Base-by-base conservation (phyloP, 2,888 invertebrate species). In the Epirrita christyi region DNA sequence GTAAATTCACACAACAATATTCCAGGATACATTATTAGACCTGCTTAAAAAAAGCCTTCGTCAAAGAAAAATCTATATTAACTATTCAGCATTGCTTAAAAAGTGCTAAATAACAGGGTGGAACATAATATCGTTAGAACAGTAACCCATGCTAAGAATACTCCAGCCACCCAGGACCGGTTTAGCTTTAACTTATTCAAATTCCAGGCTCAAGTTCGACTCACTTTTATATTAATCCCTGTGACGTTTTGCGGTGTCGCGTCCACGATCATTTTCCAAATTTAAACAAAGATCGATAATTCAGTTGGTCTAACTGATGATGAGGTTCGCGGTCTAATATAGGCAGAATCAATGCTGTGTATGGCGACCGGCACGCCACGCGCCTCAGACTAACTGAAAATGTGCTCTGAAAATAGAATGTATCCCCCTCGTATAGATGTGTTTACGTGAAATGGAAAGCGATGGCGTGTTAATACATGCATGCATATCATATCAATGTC, bases 181-280 rank as follows among this genome's bases (percentile, higher is more conserved):
- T 63, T 63, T 45, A 54, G 44, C 43, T 47, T 57, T 61, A 68
- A 70, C 68, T 68, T 53, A 21, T 36, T 46, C 38, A 53, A 48
- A 60, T 63, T 53, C 53, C 47, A 29, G 34, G 28, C 47, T 36
- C 10, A 64, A 60, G 36, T 45, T 52, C 40, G 48, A 83, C 91
- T 90, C 74, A 92, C 92, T 88, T 90, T 90, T 37, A 92, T 92
- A 76, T 87, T 88, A 56, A 90, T 83, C 38, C 92, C 91, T 38
- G 88, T 85, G 21, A 89, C 82, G 32, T 86, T 80, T 38, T 68
- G 78, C 8, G 77, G 71, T n/a, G 76, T 76, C 10, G 75, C 66
- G 69, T 86, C 85, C 66, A 78, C 79, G 64, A 85, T 81, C 85
- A 88, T 86, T 75, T 75, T 83, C 66, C 64, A 75, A 68, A 48